phyloP scores from a whole-genome alignment of 1,140 invertebrate species.

The Panonychus citri region DNA sequence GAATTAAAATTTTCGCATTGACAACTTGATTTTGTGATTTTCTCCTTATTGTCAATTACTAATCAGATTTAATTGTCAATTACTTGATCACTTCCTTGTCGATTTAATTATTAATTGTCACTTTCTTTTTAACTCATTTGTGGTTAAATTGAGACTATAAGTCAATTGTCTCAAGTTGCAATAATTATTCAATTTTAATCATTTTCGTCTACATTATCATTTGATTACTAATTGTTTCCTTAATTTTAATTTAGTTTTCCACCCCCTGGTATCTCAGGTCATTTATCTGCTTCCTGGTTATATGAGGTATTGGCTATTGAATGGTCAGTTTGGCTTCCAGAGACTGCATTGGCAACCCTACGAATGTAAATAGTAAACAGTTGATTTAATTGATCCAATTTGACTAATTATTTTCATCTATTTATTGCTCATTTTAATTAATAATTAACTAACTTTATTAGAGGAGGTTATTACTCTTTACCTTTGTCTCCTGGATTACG shows the following conservation, averaged over 20 bases:
- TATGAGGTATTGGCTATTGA: slow-evolving; percentile 62
- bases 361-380: slow-evolving; percentile 23
- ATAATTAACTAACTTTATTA: slow-evolving; percentile 12
- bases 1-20: too few species aligned
- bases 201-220: too few species aligned
- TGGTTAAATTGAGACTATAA: too few species aligned
- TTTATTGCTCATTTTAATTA: not conserved
- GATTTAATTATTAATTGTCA: too few species aligned
- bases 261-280: slow-evolving; percentile 55
- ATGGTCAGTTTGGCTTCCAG: slow-evolving; percentile 71
- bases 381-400: not conserved
- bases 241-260: slow-evolving; percentile 53
- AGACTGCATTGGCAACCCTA: slow-evolving; percentile 53
- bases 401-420: not conserved
- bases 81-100: too few species aligned
- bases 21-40: too few species aligned
- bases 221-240: too few species aligned
- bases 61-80: too few species aligned
- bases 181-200: too few species aligned
- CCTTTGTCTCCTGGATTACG: slow-evolving; percentile 64
- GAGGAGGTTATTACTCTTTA: slow-evolving; percentile 72
- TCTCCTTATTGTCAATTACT: too few species aligned
- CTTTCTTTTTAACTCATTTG: too few species aligned
- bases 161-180: too few species aligned
- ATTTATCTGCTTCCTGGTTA: slow-evolving; percentile 66